Evolutionary conservation across 2,888 invertebrate genomes (phyloP).

Genomic region (Atherix ibis): DNA sequence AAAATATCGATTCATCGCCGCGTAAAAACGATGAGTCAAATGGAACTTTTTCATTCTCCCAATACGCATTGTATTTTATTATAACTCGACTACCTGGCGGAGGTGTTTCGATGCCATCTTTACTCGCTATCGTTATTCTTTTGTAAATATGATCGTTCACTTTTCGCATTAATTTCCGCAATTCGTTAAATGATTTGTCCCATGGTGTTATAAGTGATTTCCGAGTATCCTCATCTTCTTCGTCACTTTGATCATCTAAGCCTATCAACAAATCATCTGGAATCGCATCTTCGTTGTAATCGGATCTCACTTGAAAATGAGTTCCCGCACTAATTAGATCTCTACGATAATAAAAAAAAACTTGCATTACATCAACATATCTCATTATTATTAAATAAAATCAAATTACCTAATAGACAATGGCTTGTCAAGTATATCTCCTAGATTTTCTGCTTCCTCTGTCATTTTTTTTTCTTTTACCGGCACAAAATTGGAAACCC

Average conservation of each 20-base stretch:
- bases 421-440: constrained; percentile 16
- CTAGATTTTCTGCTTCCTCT: constrained; percentile 3
- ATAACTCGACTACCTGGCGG: constrained; percentile 22
- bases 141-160: constrained; percentile 21
- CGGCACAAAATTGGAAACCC: no score
- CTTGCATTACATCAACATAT: background rate
- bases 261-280: constrained; percentile 3
- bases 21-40: constrained; percentile 30
- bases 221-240: constrained; percentile 15
- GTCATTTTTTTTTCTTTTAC: constrained; percentile 2
- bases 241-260: constrained; percentile 10
- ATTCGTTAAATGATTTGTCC: constrained; percentile 23
- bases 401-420: constrained; percentile 17
- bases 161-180: constrained; percentile 21
- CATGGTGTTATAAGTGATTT: constrained; percentile 22
- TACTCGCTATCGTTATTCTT: constrained; percentile 16
- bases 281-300: constrained; percentile 18
- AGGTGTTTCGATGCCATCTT: constrained; percentile 15
- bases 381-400: background rate
- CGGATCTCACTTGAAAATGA: constrained; percentile 24
- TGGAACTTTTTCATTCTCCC: constrained; percentile 24
- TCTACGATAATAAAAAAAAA: constrained; percentile 11
- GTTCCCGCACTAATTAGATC: constrained; percentile 19
- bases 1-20: constrained; percentile 21
- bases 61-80: constrained; percentile 27